A percentile compares a stretch with the other conserved stretches of the same genome.
phyloP scores from a whole-genome alignment of 2,113 vertebrate genomes.

The Corynorhinus townsendii region DNA sequence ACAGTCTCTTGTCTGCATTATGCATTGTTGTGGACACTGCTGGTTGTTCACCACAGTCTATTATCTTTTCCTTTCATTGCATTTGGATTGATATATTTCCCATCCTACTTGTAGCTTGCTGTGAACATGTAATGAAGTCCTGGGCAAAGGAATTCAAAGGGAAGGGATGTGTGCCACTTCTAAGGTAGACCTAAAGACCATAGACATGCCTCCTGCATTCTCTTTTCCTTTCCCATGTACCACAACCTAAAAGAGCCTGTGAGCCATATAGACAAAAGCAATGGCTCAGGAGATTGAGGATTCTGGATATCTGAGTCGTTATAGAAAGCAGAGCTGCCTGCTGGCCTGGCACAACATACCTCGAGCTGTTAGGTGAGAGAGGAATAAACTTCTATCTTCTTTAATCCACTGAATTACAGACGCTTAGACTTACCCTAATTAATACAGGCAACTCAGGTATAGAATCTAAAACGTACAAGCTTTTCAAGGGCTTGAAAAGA shows the following conservation, averaged over 20 bases:
- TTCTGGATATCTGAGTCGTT: not conserved
- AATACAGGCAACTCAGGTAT: not conserved
- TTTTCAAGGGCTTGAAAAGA: not conserved
- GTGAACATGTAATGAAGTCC: not conserved
- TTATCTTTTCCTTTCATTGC: not conserved
- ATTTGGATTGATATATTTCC: not conserved
- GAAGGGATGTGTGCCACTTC: not conserved
- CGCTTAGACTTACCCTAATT: not conserved
- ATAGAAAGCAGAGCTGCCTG: not conserved
- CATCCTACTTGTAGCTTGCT: not conserved
- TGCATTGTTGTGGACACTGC: not conserved
- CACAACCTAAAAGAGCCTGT: not conserved
- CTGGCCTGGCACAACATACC: not conserved
- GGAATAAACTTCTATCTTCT: not conserved
- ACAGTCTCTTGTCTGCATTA: not conserved
- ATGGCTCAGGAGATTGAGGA: not conserved
- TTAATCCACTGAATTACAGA: not conserved
- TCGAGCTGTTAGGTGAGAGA: not conserved
- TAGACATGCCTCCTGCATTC: not conserved
- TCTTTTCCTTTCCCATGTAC: not conserved
- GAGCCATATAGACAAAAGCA: not conserved
- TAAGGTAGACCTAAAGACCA: not conserved
- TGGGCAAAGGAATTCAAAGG: not conserved
- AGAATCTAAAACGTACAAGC: not conserved
- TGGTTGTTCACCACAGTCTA: not conserved